These are phyloP conservation scores for Rhinogobio ventralis DNA, from an alignment of 2,797 vertebrate species.

Conservation along the genomic window DNA sequence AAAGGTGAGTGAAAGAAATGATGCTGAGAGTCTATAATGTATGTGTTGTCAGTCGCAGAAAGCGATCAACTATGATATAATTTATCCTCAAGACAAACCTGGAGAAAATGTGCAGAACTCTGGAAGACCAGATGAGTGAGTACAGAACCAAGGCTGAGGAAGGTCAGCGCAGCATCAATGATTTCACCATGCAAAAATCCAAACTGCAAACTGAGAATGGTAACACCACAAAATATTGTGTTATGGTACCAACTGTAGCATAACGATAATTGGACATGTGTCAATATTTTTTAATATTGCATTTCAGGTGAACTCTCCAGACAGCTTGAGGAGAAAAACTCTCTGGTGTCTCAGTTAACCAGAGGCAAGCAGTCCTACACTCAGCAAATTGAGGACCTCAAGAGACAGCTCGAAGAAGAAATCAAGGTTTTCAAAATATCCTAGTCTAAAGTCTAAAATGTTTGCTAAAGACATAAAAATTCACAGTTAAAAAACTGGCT, in stretches of 20 bases:
- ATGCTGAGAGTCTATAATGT: accelerated
- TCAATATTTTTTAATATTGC: too few species aligned
- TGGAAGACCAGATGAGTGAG: constrained; percentile 87
- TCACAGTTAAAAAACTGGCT: too few species aligned
- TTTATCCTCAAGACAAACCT: constrained; percentile 49
- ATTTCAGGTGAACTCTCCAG: constrained; percentile 80
- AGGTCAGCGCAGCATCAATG: constrained; percentile 81
- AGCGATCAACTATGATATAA: background rate
- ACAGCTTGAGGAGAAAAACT: constrained; percentile 85
- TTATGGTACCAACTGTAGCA: background rate
- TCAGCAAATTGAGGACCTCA: constrained; percentile 88
- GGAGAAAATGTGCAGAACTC: constrained; percentile 86
- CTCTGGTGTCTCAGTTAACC: constrained; percentile 84
- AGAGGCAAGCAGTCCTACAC: constrained; percentile 84
- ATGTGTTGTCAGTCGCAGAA: background rate
- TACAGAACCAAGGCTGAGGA: constrained; percentile 83
- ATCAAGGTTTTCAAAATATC: constrained; percentile 75
- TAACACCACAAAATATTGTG: constrained; percentile 53
- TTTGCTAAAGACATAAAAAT: background rate
- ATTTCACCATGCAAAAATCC: constrained; percentile 82
- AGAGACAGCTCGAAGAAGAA: constrained; percentile 88
- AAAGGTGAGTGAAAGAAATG: constrained; percentile 73
- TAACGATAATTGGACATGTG: background rate
- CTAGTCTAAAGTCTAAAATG: background rate
- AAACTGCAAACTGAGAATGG: constrained; percentile 90